These are phyloP conservation scores for Xiphophorus birchmanni DNA, from an alignment of 2,797 vertebrate species.

Conservation along the genomic window DNA sequence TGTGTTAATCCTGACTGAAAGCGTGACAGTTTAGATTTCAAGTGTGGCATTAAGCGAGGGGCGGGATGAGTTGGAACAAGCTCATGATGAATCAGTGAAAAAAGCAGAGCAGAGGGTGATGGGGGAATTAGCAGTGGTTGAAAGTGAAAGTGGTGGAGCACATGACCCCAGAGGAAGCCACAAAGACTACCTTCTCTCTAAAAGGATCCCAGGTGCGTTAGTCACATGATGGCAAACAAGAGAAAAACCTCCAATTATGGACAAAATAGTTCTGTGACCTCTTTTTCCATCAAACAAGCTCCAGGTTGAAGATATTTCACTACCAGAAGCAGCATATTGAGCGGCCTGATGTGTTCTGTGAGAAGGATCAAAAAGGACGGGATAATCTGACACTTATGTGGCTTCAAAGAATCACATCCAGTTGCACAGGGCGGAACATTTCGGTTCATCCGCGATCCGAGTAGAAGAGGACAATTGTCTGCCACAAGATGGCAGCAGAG, in stretches of 20 bases:
- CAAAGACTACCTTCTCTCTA: background rate
- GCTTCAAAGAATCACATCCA: background rate
- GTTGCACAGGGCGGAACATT: background rate
- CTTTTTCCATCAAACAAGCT: background rate
- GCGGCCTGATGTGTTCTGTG: background rate
- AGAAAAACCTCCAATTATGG: background rate
- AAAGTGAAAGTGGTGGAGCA: background rate
- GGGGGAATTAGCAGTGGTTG: background rate
- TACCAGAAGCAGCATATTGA: too few relatives aligned
- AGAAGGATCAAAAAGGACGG: background rate
- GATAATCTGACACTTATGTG: background rate
- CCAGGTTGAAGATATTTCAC: background rate
- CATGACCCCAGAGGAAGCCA: background rate
- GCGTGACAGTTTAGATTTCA: background rate
- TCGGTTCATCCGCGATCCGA: background rate
- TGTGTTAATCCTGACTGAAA: background rate
- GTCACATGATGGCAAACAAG: background rate
- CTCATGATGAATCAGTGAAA: background rate
- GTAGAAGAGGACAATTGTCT: background rate
- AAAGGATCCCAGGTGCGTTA: background rate
- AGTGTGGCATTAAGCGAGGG: background rate
- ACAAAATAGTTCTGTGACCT: background rate
- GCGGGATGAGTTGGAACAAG: background rate
- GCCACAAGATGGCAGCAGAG: background rate
- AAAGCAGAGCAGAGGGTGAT: background rate